Evolutionary conservation across 1,140 invertebrate species (phyloP), one percentile per base, ranked within the genome.

Genomic region (Hormaphis cornu): DNA sequence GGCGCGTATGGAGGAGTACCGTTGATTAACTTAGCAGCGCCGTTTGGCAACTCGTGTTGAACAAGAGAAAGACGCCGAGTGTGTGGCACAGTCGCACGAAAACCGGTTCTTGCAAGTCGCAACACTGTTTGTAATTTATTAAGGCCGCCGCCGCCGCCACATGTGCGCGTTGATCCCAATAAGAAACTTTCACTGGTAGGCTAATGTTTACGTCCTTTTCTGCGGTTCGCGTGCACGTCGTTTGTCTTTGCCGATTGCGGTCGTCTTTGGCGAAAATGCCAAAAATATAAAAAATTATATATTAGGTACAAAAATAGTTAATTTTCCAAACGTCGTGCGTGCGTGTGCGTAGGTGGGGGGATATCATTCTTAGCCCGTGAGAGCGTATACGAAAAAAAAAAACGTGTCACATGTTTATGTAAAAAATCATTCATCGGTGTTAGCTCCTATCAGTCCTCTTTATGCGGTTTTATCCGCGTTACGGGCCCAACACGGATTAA

Each of bases 181-280:
- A 44, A 35, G 44, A 66, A 33, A 66, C 61, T 66, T 66, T 66
- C 61, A 66, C 61, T 66, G 58, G 20, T 63, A 63, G 58, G 50
- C 50, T 66, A 50, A 48, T 18, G n/a, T 66, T 48, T 50, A 48
- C 28, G n/a, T n/a, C 44, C 58, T 46, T 33, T 18, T 46, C 22
- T n/a, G 33, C 3, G n/a, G n/a, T 22, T 42, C n/a, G n/a, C n/a
- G n/a, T n/a, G n/a, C n/a, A n/a, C n/a, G n/a, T n/a, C n/a, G n/a
- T n/a, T n/a, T n/a, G n/a, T n/a, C n/a, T 48, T 46, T 8, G 14
- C 12, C 26, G 20, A 63, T 46, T 46, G 40, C n/a, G 22, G 46
- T 30, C n/a, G 1, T 28, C 37, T 44, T 61, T 46, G 40, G 26
- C 58, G 12, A 46, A 46, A 46, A 16, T 12, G 18, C n/a, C 8